Conservation (phyloP, 92 coral and sea anemone species). For the Palythoa caribaeorum region DNA sequence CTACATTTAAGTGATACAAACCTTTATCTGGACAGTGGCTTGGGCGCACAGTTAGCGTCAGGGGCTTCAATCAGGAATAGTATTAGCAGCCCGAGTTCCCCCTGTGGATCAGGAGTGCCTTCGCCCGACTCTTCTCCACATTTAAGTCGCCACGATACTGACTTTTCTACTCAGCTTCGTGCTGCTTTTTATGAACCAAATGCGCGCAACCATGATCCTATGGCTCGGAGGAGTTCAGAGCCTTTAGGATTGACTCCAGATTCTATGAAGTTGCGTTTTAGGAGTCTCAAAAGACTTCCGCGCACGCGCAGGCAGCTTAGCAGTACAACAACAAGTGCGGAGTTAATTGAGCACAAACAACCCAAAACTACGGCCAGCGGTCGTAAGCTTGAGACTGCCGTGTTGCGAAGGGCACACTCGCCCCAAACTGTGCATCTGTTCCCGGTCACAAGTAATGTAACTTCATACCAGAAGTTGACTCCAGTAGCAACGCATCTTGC, state of each 20-base stretch:
- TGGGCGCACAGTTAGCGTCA: conserved; percentile 60
- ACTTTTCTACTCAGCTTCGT: conserved; percentile 80
- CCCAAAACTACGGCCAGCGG: conserved; percentile 85
- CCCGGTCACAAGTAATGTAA: conserved; percentile 75
- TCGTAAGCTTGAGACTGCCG: conserved; percentile 88
- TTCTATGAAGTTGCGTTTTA: conserved; percentile 79
- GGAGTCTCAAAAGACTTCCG: conserved; percentile 74
- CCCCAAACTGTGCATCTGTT: conserved; percentile 89
- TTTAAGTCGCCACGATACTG: conserved; percentile 78
- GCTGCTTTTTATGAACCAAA: conserved; percentile 93
- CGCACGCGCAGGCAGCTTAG: conserved; percentile 85
- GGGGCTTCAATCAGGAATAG: conserved; percentile 74
- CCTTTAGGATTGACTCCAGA: conserved; percentile 83
- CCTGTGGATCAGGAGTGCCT: conserved; percentile 75
- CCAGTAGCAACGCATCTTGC: conserved; percentile 72
- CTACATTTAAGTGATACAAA: conserved; percentile 90
- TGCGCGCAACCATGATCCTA: conserved; percentile 49
- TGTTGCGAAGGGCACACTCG: conserved; percentile 82
- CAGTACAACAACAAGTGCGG: conserved; percentile 98
- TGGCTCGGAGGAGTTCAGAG: conserved; percentile 83
- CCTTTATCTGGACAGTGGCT: conserved; percentile 68
- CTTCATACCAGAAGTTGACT: conserved; percentile 76
- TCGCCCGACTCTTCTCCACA: conserved; percentile 91
- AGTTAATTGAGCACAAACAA: conserved; percentile 92
- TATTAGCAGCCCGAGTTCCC: conserved; percentile 78